Base-by-base conservation (phyloP, 2,888 invertebrate genomes). In the Clostera curtula region DNA sequence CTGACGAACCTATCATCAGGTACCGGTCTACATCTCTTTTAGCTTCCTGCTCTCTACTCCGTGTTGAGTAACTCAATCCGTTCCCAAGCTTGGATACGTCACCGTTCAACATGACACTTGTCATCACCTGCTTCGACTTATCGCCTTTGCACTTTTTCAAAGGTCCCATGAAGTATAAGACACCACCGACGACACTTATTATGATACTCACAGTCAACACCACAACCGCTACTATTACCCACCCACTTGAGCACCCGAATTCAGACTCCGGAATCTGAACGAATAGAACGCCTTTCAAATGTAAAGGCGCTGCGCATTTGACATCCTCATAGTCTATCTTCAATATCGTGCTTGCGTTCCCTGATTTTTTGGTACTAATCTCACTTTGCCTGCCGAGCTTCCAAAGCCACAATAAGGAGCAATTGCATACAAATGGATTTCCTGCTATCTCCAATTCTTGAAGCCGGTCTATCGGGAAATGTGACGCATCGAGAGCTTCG, bases 321-420 rank as follows among this genome's bases (percentile, higher is more conserved):
- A 89, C 83, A 31, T 85, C 77, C 36, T 86, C 83, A 30, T 86
- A 83, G 58, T 88, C 88, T 47, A 89, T 79, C 49, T 74, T 75
- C 22, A 85, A 56, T 50, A 72, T 68, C 24, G 69, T 47, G 49
- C 71, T 73, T 19, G 69, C 55, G 38, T 79, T 80, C 20, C 64
- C 69, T 29, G 66, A 62, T 33, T 66, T 73, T 35, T 62, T 75
- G 33, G 54, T 69, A 29, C 59, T 75, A 4, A 69, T 55, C 56
- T 79, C 77, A 51, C 76, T 77, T 33, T 80, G 79, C 38, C 64
- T 68, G 12, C 73, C 76, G 22, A 94, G 83, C 56, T 90, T 90
- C 93, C 93, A 93, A 20, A 95, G 77, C 95, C 95, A 95, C 36
- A 92, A 85, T 34, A 95, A 75, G 25, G 94, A 93, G 62, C 95